Base-by-base conservation (phyloP, 2,113 vertebrate genomes). In the Pitta sordida region DNA sequence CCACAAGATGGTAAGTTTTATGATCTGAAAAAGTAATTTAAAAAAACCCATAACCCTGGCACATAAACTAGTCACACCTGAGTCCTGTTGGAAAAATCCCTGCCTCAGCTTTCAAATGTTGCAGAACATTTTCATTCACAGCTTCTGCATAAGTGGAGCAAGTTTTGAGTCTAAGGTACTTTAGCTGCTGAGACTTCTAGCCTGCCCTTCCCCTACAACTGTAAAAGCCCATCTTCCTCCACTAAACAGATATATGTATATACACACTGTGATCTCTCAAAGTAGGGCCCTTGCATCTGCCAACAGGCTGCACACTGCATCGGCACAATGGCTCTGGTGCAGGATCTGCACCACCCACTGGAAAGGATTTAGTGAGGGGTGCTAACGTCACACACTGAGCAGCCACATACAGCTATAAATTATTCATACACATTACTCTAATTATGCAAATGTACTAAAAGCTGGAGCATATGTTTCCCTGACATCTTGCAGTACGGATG, bases 371-470 rank as follows among this genome's bases (percentile, higher is more conserved):
- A 95, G 89, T 27, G 8, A 95, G 83, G 87, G 91, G 80, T 90
- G 93, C 91, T 69, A 93, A 92, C 77, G 83, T 95, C 86, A 96
- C 83, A 84, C 70, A 51, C 69, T 46, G 81, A 97, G 91, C 93
- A 91, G 91, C 90, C 78, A 68, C 91, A 48, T 58, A 91, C 27
- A 96, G 94, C 95, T 96, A 95, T 98, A 96, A 98, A 98, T 98
- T 98, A 98, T 98, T 98, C 97, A 98, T 97, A 97, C 95, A 97
- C 97, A 98, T 98, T 97, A 98, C 93, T 95, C 94, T 98, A 97
- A 97, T 98, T 97, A 98, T 98, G 98, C 82, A 98, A 98, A 98
- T 96, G 83, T 97, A 97, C 96, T 96, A 94, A 96, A 96, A 97
- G 95, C 95, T 97, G 73, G 93, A 97, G 96, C 97, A 98, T 98